These are phyloP conservation scores for Apteryx owenii DNA, from an alignment of 2,113 vertebrate species.

Conservation along the genomic window DNA sequence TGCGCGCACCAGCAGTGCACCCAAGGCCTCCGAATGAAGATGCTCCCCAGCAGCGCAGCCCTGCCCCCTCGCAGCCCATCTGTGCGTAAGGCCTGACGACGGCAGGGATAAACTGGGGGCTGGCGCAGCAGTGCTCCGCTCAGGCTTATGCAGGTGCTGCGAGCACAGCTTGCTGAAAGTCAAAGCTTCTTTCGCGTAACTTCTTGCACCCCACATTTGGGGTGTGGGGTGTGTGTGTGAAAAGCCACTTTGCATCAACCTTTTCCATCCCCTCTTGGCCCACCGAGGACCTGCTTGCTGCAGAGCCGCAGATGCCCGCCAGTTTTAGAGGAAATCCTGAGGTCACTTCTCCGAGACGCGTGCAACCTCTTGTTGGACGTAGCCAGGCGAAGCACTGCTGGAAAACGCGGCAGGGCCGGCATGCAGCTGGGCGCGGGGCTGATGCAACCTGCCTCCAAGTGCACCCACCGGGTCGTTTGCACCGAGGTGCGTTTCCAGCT, in stretches of 20 bases:
- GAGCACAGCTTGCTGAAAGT: not conserved
- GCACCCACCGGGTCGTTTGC: not conserved
- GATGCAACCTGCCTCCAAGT: not conserved
- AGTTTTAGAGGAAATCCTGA: not conserved
- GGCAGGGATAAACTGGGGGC: fast-evolving
- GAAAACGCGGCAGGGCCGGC: not conserved
- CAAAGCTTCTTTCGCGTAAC: not conserved
- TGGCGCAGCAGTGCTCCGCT: not conserved
- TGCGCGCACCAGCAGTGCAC: not conserved
- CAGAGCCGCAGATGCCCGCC: fast-evolving
- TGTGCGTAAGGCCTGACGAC: not conserved
- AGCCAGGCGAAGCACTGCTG: not conserved
- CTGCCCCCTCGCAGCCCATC: not conserved
- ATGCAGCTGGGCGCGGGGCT: not conserved
- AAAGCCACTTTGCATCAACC: not conserved
- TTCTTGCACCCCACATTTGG: not conserved
- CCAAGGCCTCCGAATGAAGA: not conserved
- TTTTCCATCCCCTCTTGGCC: not conserved
- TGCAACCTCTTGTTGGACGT: fast-evolving
- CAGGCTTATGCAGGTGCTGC: not conserved
- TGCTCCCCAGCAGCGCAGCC: not conserved
- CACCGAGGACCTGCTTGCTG: not conserved
- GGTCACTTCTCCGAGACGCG: fast-evolving
- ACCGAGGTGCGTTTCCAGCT: not conserved
- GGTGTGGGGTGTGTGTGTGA: too few species aligned